These are phyloP conservation scores for Psephotus haematonotus DNA, from an alignment of 2,113 vertebrate species.

Conservation along the genomic window DNA sequence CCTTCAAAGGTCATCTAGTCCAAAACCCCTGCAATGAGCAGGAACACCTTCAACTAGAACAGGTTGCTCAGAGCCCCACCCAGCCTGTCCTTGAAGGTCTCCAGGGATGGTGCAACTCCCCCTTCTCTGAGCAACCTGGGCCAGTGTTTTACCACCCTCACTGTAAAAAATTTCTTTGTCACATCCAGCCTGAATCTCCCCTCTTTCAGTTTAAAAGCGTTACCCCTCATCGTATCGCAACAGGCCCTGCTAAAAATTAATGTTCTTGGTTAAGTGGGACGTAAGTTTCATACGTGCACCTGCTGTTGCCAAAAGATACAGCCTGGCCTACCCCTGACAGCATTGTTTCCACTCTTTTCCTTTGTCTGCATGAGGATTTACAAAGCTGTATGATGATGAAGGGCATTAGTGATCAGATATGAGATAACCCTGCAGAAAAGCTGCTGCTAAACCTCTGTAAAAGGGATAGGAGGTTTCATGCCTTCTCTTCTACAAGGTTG, in stretches of 20 bases:
- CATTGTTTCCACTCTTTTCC: not conserved
- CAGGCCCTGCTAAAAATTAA: not conserved
- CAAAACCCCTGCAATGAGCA: not conserved
- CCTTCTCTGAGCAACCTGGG: not conserved
- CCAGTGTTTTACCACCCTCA: not conserved
- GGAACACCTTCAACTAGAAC: not conserved
- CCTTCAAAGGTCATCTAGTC: not conserved
- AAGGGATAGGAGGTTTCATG: not conserved
- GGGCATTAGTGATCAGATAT: not conserved
- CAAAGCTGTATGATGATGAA: rapidly evolving
- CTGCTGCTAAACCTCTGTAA: not conserved
- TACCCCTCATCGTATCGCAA: not conserved
- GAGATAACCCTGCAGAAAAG: not conserved
- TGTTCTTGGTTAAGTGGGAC: not conserved
- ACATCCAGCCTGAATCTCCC: not conserved
- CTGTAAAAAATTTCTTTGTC: not conserved
- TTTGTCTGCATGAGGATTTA: not conserved
- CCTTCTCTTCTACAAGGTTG: conserved; percentile 18
- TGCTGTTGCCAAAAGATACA: not conserved
- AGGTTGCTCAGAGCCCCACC: not conserved
- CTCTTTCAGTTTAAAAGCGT: not conserved
- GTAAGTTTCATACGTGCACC: rapidly evolving
- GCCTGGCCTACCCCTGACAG: not conserved
- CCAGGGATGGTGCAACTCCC: not conserved
- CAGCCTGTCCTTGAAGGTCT: not conserved